Evolutionary conservation across 2,888 invertebrate genomes (phyloP).

Genomic region (Pseudococcus jackbeardsleyi): DNA sequence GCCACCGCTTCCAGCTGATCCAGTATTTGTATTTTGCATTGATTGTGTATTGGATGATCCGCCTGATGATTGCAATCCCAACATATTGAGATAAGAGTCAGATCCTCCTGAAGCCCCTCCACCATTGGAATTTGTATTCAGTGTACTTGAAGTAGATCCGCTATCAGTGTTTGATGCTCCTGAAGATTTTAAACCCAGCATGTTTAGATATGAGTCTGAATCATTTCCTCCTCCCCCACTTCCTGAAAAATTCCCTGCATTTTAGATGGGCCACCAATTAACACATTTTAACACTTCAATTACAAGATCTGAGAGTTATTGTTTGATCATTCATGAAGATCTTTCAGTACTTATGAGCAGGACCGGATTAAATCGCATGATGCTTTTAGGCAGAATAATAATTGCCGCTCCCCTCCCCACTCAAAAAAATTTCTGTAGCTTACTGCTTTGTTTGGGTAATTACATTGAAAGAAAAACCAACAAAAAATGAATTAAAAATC

Average conservation of each 20-base stretch:
- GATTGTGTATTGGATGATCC: background rate
- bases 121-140: background rate
- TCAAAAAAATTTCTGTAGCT: no score
- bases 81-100: background rate
- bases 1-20: no score
- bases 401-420: no score
- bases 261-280: background rate
- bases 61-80: background rate
- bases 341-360: no score
- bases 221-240: background rate
- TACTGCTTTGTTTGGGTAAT: no score
- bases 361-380: no score
- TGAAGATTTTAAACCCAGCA: background rate
- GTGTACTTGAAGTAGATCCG: background rate
- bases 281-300: no score
- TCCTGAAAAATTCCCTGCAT: background rate
- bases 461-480: no score
- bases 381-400: no score
- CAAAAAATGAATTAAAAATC: no score
- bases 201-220: background rate
- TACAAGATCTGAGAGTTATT: no score
- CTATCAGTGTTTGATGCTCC: background rate
- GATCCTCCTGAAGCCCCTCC: background rate
- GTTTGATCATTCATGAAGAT: background rate
- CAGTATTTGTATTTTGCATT: no score